Evolutionary conservation across 2,797 vertebrate genomes (phyloP).

Genomic region (Hydrophis major): DNA sequence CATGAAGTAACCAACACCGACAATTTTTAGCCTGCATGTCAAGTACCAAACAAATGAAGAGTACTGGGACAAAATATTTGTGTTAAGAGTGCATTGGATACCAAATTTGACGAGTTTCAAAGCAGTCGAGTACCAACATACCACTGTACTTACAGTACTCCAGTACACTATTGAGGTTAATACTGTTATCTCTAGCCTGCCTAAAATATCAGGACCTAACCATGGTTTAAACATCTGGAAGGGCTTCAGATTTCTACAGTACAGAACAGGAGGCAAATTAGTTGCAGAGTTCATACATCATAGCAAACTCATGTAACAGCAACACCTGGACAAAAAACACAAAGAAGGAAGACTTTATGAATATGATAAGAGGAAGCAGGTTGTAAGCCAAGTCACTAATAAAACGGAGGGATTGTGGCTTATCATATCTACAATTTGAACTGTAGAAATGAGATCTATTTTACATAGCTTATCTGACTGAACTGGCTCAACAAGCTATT

Average conservation of each 20-base stretch:
- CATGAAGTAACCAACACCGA: neutral
- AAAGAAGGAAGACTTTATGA: neutral
- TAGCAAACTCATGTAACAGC: neutral
- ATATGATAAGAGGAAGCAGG: neutral
- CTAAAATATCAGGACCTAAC: neutral
- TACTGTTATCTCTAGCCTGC: neutral
- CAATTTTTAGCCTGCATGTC: neutral
- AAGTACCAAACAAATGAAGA: neutral
- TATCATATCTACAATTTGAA: neutral
- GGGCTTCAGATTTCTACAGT: neutral
- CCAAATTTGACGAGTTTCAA: neutral
- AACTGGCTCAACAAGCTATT: neutral
- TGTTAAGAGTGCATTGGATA: neutral
- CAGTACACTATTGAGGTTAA: neutral
- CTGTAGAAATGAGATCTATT: neutral
- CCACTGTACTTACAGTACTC: neutral
- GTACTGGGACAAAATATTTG: neutral
- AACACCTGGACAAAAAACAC: neutral
- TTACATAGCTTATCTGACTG: neutral
- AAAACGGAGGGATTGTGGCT: neutral
- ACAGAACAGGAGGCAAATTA: neutral
- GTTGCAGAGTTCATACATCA: neutral
- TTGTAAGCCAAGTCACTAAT: neutral
- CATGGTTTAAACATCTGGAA: neutral
- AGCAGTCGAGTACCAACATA: neutral